Conservation (phyloP, 2,113 vertebrate species). For the Turdus rufiventris region DNA sequence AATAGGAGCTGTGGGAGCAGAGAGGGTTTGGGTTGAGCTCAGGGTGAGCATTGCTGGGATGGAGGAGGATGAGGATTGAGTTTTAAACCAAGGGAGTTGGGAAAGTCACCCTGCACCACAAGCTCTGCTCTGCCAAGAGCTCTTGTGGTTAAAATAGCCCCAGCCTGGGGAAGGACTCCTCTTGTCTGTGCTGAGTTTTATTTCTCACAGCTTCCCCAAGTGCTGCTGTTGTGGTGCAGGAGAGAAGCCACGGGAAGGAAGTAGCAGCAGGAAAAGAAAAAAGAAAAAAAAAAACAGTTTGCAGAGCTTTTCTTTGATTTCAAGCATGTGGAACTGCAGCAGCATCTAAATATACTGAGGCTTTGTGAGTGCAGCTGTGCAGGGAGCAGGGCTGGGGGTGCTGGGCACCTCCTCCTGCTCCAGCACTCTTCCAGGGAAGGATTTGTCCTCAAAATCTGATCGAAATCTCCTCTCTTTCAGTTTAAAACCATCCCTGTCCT, state of each 20-base stretch:
- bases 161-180: background rate
- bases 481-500: background rate
- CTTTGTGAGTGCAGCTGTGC: conserved; percentile 33
- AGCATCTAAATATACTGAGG: background rate
- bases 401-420: background rate
- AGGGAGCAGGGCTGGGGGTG: background rate
- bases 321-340: background rate
- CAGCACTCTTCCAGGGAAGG: background rate
- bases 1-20: background rate
- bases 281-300: background rate
- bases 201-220: background rate
- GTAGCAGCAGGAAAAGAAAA: background rate
- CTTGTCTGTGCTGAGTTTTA: background rate
- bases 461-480: background rate
- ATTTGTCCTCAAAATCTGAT: background rate
- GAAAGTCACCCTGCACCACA: background rate
- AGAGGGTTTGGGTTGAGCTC: rapidly evolving
- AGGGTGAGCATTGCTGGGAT: background rate
- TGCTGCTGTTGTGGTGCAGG: background rate
- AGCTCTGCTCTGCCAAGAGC: background rate
- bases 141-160: conserved; percentile 5
- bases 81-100: background rate
- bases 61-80: background rate
- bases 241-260: background rate
- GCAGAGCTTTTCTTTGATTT: background rate